Percentiles rank a stretch among this genome's conserved stretches.
phyloP scores from a whole-genome alignment of 2,797 vertebrate genomes.

The Naso thynnoides region DNA sequence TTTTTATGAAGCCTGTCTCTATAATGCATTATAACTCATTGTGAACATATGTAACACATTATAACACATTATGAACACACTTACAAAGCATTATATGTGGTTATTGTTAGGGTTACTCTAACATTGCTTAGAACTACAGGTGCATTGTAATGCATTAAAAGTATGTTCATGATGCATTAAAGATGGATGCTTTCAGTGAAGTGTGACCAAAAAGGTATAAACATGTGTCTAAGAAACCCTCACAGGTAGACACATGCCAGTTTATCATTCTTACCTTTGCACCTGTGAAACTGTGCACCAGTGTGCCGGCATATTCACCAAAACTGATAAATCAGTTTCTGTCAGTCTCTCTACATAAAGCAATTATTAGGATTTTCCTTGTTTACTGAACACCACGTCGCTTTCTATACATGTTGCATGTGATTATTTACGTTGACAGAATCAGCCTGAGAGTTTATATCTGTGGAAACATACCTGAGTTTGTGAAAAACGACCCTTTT shows the following conservation, averaged over 20 bases:
- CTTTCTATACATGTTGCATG: neutral
- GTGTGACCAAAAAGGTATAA: too few species aligned
- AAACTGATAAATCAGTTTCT: neutral
- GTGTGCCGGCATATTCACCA: neutral
- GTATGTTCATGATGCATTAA: too few species aligned
- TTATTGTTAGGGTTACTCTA: too few species aligned
- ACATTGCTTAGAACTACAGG: too few species aligned
- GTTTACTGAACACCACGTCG: neutral
- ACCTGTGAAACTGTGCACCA: neutral
- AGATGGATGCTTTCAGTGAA: too few species aligned
- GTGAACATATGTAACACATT: too few species aligned
- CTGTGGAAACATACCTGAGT: neutral
- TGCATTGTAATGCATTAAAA: too few species aligned
- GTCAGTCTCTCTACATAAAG: neutral
- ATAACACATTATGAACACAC: too few species aligned
- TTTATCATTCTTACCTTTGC: too few species aligned
- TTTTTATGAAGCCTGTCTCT: too few species aligned
- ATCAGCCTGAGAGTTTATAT: neutral
- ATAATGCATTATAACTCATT: too few species aligned
- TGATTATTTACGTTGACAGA: neutral
- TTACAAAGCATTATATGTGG: too few species aligned
- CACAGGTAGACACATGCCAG: neutral
- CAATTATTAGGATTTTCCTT: neutral
- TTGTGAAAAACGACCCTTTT: neutral
- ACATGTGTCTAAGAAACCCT: neutral